phyloP scores from a whole-genome alignment of 2,888 invertebrate genomes.

The Spicauda simplicius region DNA sequence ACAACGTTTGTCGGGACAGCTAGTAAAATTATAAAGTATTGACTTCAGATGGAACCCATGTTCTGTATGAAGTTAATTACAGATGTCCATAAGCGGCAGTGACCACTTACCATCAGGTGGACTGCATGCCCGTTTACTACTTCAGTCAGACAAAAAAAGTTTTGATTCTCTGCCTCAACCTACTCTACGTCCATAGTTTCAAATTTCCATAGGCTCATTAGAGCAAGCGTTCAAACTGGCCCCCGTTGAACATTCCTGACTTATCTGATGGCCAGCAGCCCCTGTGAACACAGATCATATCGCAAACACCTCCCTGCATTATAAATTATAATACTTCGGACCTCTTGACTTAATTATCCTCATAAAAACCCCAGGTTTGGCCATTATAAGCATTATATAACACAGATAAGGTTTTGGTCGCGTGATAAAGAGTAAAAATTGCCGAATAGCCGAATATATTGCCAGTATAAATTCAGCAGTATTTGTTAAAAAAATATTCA shows the following conservation, averaged over 20 bases:
- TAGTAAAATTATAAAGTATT: too few relatives aligned
- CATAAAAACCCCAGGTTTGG: neutral
- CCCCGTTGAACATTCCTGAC: neutral
- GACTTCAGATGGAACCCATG: too few relatives aligned
- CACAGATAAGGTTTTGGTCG: neutral
- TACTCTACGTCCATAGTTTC: neutral
- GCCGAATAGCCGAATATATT: too few relatives aligned
- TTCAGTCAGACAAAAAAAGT: too few relatives aligned
- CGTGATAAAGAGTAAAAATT: too few relatives aligned
- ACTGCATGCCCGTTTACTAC: too few relatives aligned
- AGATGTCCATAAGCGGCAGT: too few relatives aligned
- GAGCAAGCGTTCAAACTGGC: neutral
- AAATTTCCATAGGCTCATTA: neutral
- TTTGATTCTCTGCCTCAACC: neutral
- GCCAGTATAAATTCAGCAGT: too few relatives aligned
- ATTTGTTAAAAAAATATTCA: too few relatives aligned
- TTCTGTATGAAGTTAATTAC: too few relatives aligned
- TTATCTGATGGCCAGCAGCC: constrained; percentile 1
- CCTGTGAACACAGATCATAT: constrained; percentile 3
- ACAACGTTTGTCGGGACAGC: too few relatives aligned
- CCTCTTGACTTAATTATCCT: neutral
- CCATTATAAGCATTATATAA: neutral
- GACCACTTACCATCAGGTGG: too few relatives aligned
- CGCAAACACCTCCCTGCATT: neutral
- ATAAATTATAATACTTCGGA: neutral